A percentile compares a stretch with the other conserved stretches of the same genome.
Evolutionary conservation across 2,797 vertebrate genomes (phyloP).

Genomic region (Myripristis murdjan): DNA sequence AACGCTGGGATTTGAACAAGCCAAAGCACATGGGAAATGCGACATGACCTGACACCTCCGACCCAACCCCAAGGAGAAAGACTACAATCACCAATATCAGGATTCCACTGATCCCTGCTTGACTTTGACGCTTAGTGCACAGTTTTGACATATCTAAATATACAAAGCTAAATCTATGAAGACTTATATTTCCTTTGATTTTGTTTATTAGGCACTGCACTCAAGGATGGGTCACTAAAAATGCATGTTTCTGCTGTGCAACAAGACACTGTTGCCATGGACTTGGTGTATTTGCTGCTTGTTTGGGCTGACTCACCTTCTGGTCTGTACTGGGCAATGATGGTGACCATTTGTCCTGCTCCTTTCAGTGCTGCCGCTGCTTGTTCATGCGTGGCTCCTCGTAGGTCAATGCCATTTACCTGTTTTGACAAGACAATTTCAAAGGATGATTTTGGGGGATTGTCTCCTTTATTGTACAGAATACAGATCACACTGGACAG

Average conservation of each 20-base stretch:
- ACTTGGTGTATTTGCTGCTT: not conserved
- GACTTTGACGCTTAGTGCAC: no score
- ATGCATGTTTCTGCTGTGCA: not conserved
- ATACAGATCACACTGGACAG: not conserved
- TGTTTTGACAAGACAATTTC: conserved; percentile 60
- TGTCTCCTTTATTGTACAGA: not conserved
- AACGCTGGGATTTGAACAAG: not conserved
- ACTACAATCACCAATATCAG: no score
- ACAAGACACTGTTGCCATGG: not conserved
- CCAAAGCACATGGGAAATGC: not conserved
- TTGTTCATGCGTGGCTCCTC: conserved; percentile 96
- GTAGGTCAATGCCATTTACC: conserved; percentile 96
- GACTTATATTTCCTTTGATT: not conserved
- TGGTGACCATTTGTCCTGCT: conserved; percentile 96
- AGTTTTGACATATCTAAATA: no score
- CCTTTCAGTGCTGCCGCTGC: conserved; percentile 96
- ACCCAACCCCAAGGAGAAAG: not conserved
- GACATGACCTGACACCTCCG: not conserved
- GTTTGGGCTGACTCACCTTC: conserved; percentile 89
- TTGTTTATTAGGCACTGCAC: not conserved
- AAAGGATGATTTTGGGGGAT: not conserved
- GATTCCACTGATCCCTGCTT: no score
- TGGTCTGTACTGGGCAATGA: conserved; percentile 96
- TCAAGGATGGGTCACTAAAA: not conserved
- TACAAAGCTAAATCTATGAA: no score